Evolutionary conservation across 2,888 invertebrate species (phyloP), one percentile per base, ranked within the genome.

Genomic region (Tuberolachnus salignus): DNA sequence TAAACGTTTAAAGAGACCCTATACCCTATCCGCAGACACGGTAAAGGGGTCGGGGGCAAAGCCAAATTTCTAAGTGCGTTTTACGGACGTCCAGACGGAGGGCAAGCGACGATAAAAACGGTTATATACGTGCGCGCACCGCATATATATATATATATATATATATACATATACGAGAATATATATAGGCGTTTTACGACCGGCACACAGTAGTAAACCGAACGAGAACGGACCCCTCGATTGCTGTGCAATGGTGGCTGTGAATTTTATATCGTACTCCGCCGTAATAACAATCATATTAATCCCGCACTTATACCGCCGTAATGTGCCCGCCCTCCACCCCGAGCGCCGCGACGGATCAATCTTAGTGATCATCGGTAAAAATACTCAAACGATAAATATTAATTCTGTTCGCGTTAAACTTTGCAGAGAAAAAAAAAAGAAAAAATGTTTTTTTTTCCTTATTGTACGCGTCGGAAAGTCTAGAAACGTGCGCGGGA

Each of bases 1-100:
- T 49, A 49, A 72, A 72, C 72, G 72, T 49, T 72, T 72, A 51
- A 49, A 61, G 34, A 49, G 72, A n/a, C 46, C 55, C 13, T 23
- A 1, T 13, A n/a, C 34, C 1, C 34, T n/a, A n/a, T n/a, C n/a
- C n/a, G n/a, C n/a, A n/a, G n/a, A n/a, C n/a, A n/a, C n/a, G n/a
- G n/a, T n/a, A n/a, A n/a, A 6, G 70, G n/a, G 49, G 51, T 44
- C 11, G 26, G 69, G n/a, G 53, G 42, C 0, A 11, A 55, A 55
- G 70, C 55, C 42, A 19, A 70, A 70, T 55, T 55, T 70, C 42
- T 19, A 55, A 70, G 55, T 46, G 59, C 46, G 57, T 70, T 70
- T 67, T 34, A 26, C 9, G 10, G 51, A 49, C 49, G 26, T 26
- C 34, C 19, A 10, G 34, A 42, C 53, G 69, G 21, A n/a, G 19